A percentile compares a stretch with the other conserved stretches of the same genome.
Evolutionary conservation across 1,140 invertebrate genomes (phyloP).

Genomic region (Phocides pigmalion): DNA sequence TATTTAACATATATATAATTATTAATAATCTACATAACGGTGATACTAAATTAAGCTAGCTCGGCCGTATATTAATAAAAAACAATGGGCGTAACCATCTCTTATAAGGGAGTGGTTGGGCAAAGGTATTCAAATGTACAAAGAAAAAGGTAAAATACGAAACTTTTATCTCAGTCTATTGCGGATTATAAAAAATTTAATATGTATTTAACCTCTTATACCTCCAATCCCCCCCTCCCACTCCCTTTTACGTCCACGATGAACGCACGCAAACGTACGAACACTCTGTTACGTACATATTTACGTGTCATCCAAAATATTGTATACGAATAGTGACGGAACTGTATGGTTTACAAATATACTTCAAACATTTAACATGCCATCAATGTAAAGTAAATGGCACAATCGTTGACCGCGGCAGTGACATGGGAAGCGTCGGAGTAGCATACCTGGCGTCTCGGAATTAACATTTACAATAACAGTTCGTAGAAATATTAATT

Average conservation of each 20-base stretch:
- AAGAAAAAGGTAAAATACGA: neutral
- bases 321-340: too few relatives aligned
- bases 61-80: neutral
- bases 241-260: too few relatives aligned
- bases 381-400: constrained; percentile 34
- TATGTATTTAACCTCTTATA: too few relatives aligned
- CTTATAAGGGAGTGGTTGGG: too few relatives aligned
- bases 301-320: too few relatives aligned
- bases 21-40: neutral
- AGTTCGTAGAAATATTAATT: constrained; percentile 53
- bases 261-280: neutral
- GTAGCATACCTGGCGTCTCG: constrained; percentile 9
- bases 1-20: neutral
- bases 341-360: too few relatives aligned
- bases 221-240: too few relatives aligned
- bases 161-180: too few relatives aligned
- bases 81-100: too few relatives aligned
- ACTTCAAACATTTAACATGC: constrained; percentile 5
- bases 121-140: neutral
- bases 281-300: too few relatives aligned
- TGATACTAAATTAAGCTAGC: neutral
- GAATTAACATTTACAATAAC: constrained; percentile 42
- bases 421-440: constrained; percentile 10
- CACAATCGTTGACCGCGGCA: constrained; percentile 34
- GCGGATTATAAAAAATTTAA: too few relatives aligned